These are phyloP conservation scores for Yponomeuta sedellus DNA, from an alignment of 2,888 invertebrate genomes.

Conservation along the genomic window DNA sequence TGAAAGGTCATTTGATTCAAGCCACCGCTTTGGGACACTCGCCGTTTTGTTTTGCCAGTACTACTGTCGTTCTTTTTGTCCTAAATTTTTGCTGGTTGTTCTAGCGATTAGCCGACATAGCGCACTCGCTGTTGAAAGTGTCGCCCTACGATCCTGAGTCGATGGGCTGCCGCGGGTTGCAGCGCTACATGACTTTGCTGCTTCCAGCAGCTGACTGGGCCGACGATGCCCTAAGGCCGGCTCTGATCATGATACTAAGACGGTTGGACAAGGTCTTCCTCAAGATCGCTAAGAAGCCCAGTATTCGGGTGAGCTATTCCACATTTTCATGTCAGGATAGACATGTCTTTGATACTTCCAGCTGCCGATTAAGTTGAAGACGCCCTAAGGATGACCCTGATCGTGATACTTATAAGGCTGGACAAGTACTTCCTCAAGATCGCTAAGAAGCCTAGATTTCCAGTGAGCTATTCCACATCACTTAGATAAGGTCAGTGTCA, in stretches of 20 bases:
- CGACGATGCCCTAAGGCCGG: conserved; percentile 92
- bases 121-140: conserved; percentile 96
- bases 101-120: conserved; percentile 95
- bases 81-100: not conserved
- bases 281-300: conserved; percentile 97
- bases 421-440: conserved; percentile 81
- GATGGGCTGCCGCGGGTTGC: conserved; percentile 95
- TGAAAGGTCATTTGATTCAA: too few relatives aligned
- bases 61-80: too few relatives aligned
- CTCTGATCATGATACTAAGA: conserved; percentile 92
- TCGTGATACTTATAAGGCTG: conserved; percentile 91
- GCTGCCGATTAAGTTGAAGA: conserved; percentile 98
- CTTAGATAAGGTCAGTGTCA: not conserved
- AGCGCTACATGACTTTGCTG: conserved; percentile 93
- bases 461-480: conserved; percentile 66
- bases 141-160: conserved; percentile 98
- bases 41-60: too few relatives aligned
- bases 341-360: conserved; percentile 92
- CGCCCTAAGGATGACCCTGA: conserved; percentile 91
- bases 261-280: conserved; percentile 97
- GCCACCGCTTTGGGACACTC: too few relatives aligned
- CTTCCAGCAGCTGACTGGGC: conserved; percentile 98
- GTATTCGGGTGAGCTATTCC: conserved; percentile 80
- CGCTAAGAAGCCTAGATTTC: conserved; percentile 94
- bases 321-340: not conserved